Evolutionary conservation across 2,797 vertebrate genomes (phyloP).

Genomic region (Helarctos malayanus): DNA sequence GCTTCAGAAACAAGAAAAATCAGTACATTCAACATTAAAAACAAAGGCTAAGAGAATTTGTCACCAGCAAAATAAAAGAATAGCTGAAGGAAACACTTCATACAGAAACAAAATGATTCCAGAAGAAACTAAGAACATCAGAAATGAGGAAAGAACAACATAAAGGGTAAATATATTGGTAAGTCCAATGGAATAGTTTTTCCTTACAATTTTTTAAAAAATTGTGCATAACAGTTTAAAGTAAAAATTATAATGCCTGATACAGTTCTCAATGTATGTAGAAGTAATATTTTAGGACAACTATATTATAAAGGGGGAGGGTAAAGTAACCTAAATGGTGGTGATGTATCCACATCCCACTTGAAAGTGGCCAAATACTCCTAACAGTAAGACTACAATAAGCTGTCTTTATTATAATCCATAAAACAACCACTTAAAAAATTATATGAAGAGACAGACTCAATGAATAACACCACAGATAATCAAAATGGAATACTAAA

Average conservation of each 20-base stretch:
- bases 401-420: not conserved
- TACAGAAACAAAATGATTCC: not conserved
- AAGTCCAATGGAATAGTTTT: not conserved
- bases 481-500: constrained; percentile 3
- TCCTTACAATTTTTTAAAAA: not conserved
- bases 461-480: not conserved
- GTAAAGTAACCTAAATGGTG: not conserved
- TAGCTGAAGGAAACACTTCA: constrained; percentile 29
- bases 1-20: not conserved
- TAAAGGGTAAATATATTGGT: not conserved
- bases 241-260: not conserved
- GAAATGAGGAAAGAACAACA: constrained; percentile 20
- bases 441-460: not conserved
- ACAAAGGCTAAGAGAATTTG: not conserved
- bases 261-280: not conserved
- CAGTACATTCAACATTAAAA: not conserved
- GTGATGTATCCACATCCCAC: not conserved
- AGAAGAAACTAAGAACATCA: not conserved
- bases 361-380: constrained; percentile 28
- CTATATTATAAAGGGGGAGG: not conserved
- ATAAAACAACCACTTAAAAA: not conserved
- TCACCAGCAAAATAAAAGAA: not conserved
- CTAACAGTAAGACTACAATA: not conserved
- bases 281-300: constrained; percentile 22
- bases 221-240: not conserved